phyloP scores from a whole-genome alignment of 2,113 vertebrate species.

The Trematomus loennbergii region DNA sequence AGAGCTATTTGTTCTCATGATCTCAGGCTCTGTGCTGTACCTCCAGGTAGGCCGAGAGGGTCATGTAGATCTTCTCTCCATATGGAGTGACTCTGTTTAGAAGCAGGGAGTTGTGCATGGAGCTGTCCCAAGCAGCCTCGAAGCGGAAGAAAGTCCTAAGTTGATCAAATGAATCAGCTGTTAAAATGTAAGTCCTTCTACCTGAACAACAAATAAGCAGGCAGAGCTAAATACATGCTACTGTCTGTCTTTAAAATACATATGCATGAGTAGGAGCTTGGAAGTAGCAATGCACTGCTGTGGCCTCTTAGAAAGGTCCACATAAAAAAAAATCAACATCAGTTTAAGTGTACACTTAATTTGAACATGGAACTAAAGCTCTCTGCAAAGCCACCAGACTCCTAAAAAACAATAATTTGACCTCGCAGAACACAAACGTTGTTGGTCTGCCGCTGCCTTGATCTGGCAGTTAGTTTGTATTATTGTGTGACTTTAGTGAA shows the following conservation, averaged over 20 bases:
- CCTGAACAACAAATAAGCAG: constrained; percentile 12
- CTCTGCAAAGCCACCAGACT: no score
- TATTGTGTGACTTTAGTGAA: no score
- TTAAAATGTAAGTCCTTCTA: neutral
- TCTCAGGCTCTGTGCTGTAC: constrained; percentile 74
- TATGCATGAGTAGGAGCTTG: no score
- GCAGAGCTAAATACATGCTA: constrained; percentile 29
- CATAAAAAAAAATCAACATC: no score
- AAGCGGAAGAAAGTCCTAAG: constrained; percentile 96
- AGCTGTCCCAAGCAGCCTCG: constrained; percentile 97
- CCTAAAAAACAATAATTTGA: no score
- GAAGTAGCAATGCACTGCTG: no score
- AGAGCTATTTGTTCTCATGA: constrained; percentile 18
- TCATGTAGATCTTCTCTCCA: constrained; percentile 99
- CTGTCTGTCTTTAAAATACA: neutral
- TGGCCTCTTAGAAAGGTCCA: no score
- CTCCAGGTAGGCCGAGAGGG: constrained; percentile 96
- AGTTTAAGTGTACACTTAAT: no score
- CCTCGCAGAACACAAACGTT: no score
- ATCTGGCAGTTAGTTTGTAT: no score
- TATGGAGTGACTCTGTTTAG: constrained; percentile 96
- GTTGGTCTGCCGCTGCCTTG: no score
- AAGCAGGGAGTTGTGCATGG: constrained; percentile 98
- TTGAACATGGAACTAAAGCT: no score
- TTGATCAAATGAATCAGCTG: constrained; percentile 38